Evolutionary conservation across 2,888 invertebrate genomes (phyloP), one percentile per base, ranked within the genome.

Genomic region (Scelioninae gen. 2): DNA sequence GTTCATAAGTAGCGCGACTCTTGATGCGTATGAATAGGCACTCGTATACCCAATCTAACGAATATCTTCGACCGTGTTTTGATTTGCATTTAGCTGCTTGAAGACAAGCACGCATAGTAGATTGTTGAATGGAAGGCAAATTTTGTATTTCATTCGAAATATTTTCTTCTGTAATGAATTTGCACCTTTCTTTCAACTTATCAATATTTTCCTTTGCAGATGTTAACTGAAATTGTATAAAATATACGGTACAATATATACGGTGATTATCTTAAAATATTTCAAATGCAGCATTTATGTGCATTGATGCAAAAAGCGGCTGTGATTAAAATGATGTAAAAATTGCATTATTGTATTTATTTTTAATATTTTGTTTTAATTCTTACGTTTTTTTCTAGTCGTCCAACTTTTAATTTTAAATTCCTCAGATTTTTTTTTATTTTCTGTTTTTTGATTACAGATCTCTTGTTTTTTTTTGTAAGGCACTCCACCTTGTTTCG

Each of bases 21-120:
- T 55, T 65, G 13, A 65, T 65, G 0, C 55, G 45, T 4, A 65
- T 55, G 10, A 65, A 31, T 2, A 65, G 16, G 19, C 65, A 65
- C 31, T 64, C 64, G 11, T 64, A 64, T 2, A 64, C 16, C 64
- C 53, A 64, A 25, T 64, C 35, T 11, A 45, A 13, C 0, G 28
- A 11, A 35, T 53, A 53, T 45, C 64, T 43, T 18, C 31, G 9
- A 2, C 63, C 52, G 10, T 50, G 7, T 39, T 18, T 41, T 4
- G 16, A 2, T 0, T 0, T 0, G 13, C 31, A 18, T 10, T 61
- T 50, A 6, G 61, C 48, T 41, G 61, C 61, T 39, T 39, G 15
- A 4, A 48, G 9, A 9, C 48, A 61, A 13, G 28, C 10, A 15
- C 9, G 10, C 13, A 58, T 9, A n/a, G 2, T 13, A 9, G 9